Percentiles rank a stretch among this genome's conserved stretches.
phyloP scores from a whole-genome alignment of 2,113 vertebrate species.

The Montifringilla adamsi region DNA sequence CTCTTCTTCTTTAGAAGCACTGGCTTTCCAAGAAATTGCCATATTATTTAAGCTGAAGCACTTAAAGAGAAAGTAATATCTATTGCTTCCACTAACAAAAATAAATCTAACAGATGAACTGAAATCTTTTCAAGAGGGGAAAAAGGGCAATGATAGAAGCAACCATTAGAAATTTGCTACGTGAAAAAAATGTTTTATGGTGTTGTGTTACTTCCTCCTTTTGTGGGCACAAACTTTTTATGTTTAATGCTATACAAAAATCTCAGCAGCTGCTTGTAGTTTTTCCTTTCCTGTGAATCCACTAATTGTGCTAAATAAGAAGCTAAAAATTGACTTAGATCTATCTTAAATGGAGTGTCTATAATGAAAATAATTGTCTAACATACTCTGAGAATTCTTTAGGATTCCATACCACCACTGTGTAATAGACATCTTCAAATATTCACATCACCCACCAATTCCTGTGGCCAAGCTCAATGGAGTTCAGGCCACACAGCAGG shows the following conservation, averaged over 20 bases:
- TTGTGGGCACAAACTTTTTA: neutral
- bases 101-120: neutral
- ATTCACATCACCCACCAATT: neutral
- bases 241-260: neutral
- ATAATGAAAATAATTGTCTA: neutral
- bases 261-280: neutral
- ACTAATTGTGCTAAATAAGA: neutral
- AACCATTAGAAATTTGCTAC: neutral
- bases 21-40: neutral
- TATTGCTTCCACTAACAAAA: neutral
- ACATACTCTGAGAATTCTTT: neutral
- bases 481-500: neutral
- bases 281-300: neutral
- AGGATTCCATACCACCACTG: neutral
- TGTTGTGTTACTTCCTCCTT: neutral
- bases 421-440: neutral
- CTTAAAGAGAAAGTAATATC: neutral
- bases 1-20: neutral
- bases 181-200: neutral
- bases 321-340: neutral
- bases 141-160: neutral
- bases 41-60: neutral
- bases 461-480: neutral
- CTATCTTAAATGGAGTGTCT: neutral
- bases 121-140: neutral